These are phyloP conservation scores for Rhagonycha lutea DNA, from an alignment of 2,888 invertebrate genomes.

Conservation along the genomic window DNA sequence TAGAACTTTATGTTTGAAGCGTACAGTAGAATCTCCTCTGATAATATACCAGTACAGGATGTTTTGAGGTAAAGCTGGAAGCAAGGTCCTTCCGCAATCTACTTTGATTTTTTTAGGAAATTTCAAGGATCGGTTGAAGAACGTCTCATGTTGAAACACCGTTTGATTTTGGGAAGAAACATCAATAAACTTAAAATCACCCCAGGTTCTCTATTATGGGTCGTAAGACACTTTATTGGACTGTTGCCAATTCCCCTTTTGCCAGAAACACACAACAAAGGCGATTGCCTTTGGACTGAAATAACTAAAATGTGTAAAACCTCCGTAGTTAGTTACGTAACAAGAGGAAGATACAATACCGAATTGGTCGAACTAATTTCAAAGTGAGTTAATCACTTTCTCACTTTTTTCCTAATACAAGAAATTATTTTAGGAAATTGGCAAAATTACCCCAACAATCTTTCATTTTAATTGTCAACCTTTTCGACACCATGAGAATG, in stretches of 20 bases:
- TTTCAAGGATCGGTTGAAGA: constrained; percentile 12
- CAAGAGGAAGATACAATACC: neutral
- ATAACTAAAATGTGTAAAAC: constrained; percentile 7
- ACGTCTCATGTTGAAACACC: constrained; percentile 24
- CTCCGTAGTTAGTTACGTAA: neutral
- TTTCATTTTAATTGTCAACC: constrained; percentile 14
- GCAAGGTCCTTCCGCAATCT: neutral
- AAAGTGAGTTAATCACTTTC: neutral
- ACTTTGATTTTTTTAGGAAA: neutral
- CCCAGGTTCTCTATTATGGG: constrained; percentile 29
- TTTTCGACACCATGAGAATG: constrained; percentile 22
- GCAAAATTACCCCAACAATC: constrained; percentile 19
- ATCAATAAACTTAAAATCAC: constrained; percentile 15
- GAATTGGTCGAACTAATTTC: neutral
- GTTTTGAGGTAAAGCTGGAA: constrained; percentile 12
- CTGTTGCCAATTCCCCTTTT: constrained; percentile 34
- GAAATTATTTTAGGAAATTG: constrained; percentile 25
- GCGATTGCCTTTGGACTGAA: constrained; percentile 25
- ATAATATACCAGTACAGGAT: neutral
- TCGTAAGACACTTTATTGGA: constrained; percentile 34
- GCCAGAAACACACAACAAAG: constrained; percentile 25
- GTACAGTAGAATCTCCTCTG: neutral
- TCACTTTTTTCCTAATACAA: neutral
- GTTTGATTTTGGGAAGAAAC: constrained; percentile 17
- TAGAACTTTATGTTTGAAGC: neutral